Base-by-base conservation (phyloP, 1,140 invertebrate genomes). In the Caenorhabditis briggsae region DNA sequence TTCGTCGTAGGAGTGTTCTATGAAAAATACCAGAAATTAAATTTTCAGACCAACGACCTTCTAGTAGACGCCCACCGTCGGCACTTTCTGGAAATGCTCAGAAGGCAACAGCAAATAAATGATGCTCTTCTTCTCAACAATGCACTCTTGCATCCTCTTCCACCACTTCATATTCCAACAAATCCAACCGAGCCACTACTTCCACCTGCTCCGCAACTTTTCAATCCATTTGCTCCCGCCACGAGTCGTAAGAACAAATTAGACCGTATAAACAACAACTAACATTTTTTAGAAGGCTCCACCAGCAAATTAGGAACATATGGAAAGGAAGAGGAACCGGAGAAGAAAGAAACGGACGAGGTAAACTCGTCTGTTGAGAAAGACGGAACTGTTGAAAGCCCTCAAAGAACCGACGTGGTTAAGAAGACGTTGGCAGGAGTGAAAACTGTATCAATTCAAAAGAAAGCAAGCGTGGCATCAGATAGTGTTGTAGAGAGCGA, bases 51-150 rank as follows among this genome's bases (percentile, higher is more conserved):
- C 48, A 78, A 78, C 20, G 70, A 78, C 23, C 43, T 78, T 2
- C 70, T 78, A 11, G 70, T 53, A 9, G 70, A 78, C 53, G 70
- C 70, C 9, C 70, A 78, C 9, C 70, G 70, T 3, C 70, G 70
- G 9, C 70, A 78, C 33, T 78, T 78, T 50, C n/a, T 78, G 5
- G 70, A 78, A 20, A 78, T 78, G 70, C 33, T 78, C 70, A 46
- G 70, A 11, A 12, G 70, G 12, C 70, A 78, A 9, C 70, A 78
- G 20, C 70, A 78, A 50, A 78, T 78, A 12, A 78, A 78, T 23
- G 70, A 78, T 78, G 70, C 70, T 11, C n/a, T 78, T 11, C 70
- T 78, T 50, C 41, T 78, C 20, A 78, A 78, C 46, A 78, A 78
- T 23, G 70, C 70, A 23, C 46, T 78, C 14, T 46, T 78, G 20